A percentile compares a stretch with the other conserved stretches of the same genome.
Conservation (phyloP, 2,797 vertebrate genomes). For the Naso thynnoides region DNA sequence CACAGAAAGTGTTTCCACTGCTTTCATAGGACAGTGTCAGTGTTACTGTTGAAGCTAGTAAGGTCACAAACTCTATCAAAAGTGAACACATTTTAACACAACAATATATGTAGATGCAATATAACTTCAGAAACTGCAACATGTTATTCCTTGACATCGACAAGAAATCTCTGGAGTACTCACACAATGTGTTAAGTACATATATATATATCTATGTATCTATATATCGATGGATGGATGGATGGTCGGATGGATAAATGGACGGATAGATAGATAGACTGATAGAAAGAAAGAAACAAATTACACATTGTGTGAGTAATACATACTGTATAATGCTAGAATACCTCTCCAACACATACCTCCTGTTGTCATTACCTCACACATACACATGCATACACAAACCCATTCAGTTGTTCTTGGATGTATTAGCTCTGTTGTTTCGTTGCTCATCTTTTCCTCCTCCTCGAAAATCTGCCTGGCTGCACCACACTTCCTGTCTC, state of each 20-base stretch:
- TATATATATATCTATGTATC: not conserved
- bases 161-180: constrained; percentile 1
- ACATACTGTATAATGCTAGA: constrained; percentile 18
- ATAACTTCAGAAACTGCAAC: constrained; percentile 8
- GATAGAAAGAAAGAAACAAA: too few relatives aligned
- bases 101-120: not conserved
- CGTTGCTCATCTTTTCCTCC: constrained; percentile 13
- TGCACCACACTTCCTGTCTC: constrained; percentile 42
- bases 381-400: constrained; percentile 39
- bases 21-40: not conserved
- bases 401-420: constrained; percentile 18
- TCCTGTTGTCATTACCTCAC: constrained; percentile 68
- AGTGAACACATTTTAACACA: not conserved
- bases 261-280: not conserved
- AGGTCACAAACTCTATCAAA: not conserved
- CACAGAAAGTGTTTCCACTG: constrained; percentile 20
- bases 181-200: not conserved
- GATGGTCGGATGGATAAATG: constrained; percentile 10
- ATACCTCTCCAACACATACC: constrained; percentile 69
- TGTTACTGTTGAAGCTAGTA: not conserved
- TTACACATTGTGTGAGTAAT: not conserved
- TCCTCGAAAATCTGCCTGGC: constrained; percentile 16
- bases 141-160: constrained; percentile 6
- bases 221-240: constrained; percentile 10
- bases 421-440: constrained; percentile 57